A percentile compares a stretch with the other conserved stretches of the same genome.
Evolutionary conservation across 2,113 vertebrate genomes (phyloP).

Genomic region (Fregetta grallaria): DNA sequence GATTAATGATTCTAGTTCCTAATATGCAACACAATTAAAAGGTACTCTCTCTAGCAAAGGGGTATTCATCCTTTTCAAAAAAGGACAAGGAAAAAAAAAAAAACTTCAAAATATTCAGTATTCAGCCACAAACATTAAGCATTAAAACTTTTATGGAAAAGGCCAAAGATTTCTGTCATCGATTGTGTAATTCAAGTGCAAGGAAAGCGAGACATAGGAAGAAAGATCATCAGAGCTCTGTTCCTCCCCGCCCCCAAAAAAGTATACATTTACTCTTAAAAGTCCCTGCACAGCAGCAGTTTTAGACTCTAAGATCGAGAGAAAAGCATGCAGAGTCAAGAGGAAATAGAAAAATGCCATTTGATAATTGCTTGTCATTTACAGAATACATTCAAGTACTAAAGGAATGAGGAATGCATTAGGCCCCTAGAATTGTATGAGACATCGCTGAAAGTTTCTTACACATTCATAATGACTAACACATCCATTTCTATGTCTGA

Average conservation of each 20-base stretch:
- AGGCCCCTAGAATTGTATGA: neutral
- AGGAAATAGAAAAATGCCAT: neutral
- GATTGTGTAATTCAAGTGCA: neutral
- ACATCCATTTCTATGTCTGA: neutral
- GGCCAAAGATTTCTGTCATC: neutral
- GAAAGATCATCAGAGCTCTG: neutral
- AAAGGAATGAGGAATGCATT: neutral
- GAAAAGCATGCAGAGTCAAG: neutral
- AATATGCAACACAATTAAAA: neutral
- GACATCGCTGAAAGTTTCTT: neutral
- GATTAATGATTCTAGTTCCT: neutral
- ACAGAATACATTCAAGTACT: neutral
- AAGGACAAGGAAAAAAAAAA: neutral
- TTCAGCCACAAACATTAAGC: neutral
- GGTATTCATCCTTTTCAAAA: neutral
- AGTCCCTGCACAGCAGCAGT: neutral
- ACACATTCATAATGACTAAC: neutral
- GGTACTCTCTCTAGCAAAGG: neutral
- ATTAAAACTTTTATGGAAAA: neutral
- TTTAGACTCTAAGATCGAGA: neutral
- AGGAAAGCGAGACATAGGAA: neutral
- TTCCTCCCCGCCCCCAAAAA: neutral
- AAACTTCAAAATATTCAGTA: neutral
- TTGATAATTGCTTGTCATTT: neutral
- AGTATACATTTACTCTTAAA: neutral